Evolutionary conservation across 2,113 vertebrate genomes (phyloP).

Genomic region (Ptychochromis oligacanthus): DNA sequence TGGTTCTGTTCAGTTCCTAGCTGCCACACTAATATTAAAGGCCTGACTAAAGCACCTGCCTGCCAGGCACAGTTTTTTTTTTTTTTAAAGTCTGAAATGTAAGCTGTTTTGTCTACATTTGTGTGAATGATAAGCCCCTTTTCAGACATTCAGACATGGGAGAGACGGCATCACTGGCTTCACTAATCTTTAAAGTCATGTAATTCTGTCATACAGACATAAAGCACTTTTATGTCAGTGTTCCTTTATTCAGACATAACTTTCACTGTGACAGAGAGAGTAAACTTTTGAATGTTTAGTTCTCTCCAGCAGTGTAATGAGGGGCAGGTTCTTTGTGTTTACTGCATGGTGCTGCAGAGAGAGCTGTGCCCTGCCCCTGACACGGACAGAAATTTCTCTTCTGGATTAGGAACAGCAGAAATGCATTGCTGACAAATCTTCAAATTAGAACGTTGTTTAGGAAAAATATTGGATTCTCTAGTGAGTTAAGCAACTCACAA

Average conservation of each 20-base stretch:
- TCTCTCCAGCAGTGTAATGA: neutral
- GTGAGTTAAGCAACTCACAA: neutral
- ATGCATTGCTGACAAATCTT: neutral
- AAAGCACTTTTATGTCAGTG: neutral
- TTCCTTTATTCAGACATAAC: neutral
- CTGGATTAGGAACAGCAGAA: neutral
- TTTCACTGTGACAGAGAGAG: neutral
- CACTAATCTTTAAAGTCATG: neutral
- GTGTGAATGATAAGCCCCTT: slow-evolving; percentile 40
- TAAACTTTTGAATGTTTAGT: neutral
- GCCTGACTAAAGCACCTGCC: slow-evolving; percentile 23
- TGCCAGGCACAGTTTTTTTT: slow-evolving; percentile 33
- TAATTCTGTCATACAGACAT: neutral
- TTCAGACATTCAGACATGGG: neutral
- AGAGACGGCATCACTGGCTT: neutral
- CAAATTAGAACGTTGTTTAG: neutral
- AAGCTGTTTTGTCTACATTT: slow-evolving; percentile 43
- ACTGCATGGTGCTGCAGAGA: neutral
- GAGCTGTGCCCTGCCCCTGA: neutral
- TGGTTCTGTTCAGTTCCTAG: slow-evolving; percentile 24
- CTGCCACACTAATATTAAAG: slow-evolving; percentile 23
- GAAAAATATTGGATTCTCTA: neutral
- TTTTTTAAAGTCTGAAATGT: slow-evolving; percentile 47
- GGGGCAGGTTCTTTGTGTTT: neutral
- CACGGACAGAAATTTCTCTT: neutral